phyloP scores from a whole-genome alignment of 2,797 vertebrate species.

The Bradypodion pumilum region DNA sequence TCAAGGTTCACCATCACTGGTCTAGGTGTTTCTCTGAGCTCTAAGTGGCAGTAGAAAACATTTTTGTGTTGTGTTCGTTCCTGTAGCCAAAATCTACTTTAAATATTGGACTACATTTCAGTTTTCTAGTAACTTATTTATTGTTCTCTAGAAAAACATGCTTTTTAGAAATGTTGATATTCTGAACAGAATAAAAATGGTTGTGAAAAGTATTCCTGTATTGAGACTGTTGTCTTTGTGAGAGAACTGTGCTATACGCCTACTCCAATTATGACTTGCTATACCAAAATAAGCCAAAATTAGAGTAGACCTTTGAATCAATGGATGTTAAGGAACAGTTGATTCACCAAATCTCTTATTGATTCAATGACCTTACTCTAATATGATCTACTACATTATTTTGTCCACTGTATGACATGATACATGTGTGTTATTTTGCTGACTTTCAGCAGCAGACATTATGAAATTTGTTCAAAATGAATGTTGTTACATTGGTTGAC shows the following conservation, averaged over 20 bases:
- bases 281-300: too few species aligned
- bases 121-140: background rate
- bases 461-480: background rate
- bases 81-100: background rate
- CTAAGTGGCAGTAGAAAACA: background rate
- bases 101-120: conserved; percentile 1
- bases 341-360: background rate
- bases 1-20: too few species aligned
- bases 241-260: background rate
- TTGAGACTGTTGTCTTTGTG: background rate
- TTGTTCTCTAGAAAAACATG: background rate
- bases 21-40: background rate
- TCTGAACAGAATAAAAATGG: background rate
- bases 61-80: background rate
- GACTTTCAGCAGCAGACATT: background rate
- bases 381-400: too few species aligned
- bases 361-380: background rate
- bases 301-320: too few species aligned
- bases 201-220: background rate
- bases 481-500: too few species aligned
- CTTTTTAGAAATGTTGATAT: background rate
- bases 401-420: too few species aligned
- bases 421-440: background rate
- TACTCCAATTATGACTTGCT: background rate
- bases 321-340: too few species aligned